These are phyloP conservation scores for Pangasius sanitwongsei DNA, from an alignment of 2,797 vertebrate species.

Conservation along the genomic window DNA sequence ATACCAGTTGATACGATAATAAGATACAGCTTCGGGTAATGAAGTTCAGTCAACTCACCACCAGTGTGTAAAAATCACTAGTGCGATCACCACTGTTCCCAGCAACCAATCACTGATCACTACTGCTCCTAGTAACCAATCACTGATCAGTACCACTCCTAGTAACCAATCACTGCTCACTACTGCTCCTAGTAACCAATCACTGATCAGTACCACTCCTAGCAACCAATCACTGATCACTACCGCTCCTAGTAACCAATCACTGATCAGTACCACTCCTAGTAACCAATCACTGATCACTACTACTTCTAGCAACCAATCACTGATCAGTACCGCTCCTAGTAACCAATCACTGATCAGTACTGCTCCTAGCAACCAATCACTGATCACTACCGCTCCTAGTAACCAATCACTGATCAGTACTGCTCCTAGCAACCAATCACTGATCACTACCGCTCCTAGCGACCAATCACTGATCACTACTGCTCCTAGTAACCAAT, in stretches of 20 bases:
- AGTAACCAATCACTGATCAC: background rate
- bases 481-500: too few relatives aligned
- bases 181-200: background rate
- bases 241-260: background rate
- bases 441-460: too few relatives aligned
- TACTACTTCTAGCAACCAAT: background rate
- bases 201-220: background rate
- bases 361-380: background rate
- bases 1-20: background rate
- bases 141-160: background rate
- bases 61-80: background rate
- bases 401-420: background rate
- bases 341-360: background rate
- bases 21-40: background rate
- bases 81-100: background rate
- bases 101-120: background rate
- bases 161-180: background rate
- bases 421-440: too few relatives aligned
- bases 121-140: too few relatives aligned
- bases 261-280: background rate
- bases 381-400: background rate
- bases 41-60: background rate
- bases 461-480: too few relatives aligned
- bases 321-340: background rate
- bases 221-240: background rate